Base-by-base conservation (phyloP, 2,113 vertebrate genomes). In the Abramis brama region DNA sequence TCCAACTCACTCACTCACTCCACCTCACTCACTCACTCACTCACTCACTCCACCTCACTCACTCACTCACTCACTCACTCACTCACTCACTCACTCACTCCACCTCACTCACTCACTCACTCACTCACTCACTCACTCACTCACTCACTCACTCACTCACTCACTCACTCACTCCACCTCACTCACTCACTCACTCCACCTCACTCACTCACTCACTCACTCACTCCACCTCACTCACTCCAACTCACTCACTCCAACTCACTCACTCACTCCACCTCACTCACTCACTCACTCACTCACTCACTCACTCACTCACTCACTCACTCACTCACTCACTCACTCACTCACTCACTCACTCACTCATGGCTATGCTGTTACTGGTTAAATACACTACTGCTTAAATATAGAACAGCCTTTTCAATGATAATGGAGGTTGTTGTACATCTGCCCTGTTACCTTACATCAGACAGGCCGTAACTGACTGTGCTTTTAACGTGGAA, bases 381-480 rank as follows among this genome's bases (percentile, higher is more conserved):
- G 11, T 50, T 50, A 50, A 50, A 47, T 73, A 43, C 36, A 9
- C 27, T 75, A 21, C 23, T 50, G 73, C 45, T 75, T 50, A 50
- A 81, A 66, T 68, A 68, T 6, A 30, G 43, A 36, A 30, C 45
- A 36, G 80, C 8, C 27, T 23, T 50, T 82, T 70, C 45, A 82
- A 70, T 70, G 60, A 50, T 82, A 82, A 70, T 82, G 19, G 45
- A 70, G 64, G 45, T 55, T 83, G 82, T 57, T 59, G 82, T 83
- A 57, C 82, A 83, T 73, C 15, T 39, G 81, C 36, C 47, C 62
- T 70, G 39, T 70, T 70, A 27, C 15, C n/a, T 70, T 70, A 82
- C 45, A 19, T 55, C 50, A 30, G 10, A 43, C 68, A 57, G 82
- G 66, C 23, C 27, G 43, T 13, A 83, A 43, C 68, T 59, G 30